Evolutionary conservation across 2,113 vertebrate species (phyloP).

Genomic region (Ammospiza nelsoni): DNA sequence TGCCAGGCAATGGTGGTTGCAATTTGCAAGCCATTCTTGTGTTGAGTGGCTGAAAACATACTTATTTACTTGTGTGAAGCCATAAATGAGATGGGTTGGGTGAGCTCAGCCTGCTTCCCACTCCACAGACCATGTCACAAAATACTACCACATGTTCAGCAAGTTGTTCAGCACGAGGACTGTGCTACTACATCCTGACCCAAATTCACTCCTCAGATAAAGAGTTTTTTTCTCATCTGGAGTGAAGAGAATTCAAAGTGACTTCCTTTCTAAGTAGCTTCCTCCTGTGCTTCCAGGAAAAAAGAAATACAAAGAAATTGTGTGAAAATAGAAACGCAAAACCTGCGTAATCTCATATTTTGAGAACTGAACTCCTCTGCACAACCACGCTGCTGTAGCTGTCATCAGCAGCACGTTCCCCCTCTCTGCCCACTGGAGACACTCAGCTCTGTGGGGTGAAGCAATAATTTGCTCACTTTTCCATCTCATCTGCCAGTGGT

Average conservation of each 20-base stretch:
- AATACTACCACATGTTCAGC: slow-evolving; percentile 58
- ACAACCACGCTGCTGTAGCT: not conserved
- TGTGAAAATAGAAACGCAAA: slow-evolving; percentile 7
- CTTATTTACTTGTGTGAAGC: slow-evolving; percentile 67
- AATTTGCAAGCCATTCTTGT: slow-evolving; percentile 66
- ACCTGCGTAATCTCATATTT: not conserved
- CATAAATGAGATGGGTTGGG: slow-evolving; percentile 53
- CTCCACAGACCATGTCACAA: slow-evolving; percentile 49
- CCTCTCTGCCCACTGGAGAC: not conserved
- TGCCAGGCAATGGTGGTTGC: slow-evolving; percentile 47
- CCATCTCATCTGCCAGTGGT: not conserved
- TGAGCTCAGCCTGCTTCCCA: slow-evolving; percentile 56
- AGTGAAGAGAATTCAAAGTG: not conserved
- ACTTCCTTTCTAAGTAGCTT: slow-evolving; percentile 11
- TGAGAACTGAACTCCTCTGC: not conserved
- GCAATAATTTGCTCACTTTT: not conserved
- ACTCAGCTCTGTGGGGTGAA: not conserved
- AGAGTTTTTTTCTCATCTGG: not conserved
- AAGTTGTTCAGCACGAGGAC: not conserved
- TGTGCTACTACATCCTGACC: not conserved
- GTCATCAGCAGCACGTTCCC: not conserved
- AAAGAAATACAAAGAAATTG: not conserved
- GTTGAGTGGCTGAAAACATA: slow-evolving; percentile 56
- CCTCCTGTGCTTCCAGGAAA: slow-evolving; percentile 17
- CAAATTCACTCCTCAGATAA: slow-evolving; percentile 38